Percentiles rank a stretch among this genome's conserved stretches.
Conservation (phyloP, 2,113 vertebrate genomes). For the Vidua chalybeata region DNA sequence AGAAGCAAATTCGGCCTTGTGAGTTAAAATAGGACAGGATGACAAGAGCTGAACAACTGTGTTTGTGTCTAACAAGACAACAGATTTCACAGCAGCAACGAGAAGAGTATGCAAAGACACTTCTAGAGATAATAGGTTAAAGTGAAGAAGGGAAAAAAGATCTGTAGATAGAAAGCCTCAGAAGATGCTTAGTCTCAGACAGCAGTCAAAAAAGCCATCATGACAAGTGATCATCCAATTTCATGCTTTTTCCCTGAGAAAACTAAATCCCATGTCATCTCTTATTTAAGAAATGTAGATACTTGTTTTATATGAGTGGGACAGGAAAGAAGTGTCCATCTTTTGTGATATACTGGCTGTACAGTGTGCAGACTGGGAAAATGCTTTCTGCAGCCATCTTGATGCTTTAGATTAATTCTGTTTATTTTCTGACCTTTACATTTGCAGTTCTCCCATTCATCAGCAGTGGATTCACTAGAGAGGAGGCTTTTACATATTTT, state of each 20-base stretch:
- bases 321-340: background rate
- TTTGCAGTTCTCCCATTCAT: background rate
- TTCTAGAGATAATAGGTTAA: background rate
- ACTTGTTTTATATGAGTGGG: background rate
- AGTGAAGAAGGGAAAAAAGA: background rate
- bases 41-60: background rate
- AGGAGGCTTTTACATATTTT: background rate
- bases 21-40: background rate
- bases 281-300: background rate
- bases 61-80: background rate
- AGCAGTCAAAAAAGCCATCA: background rate
- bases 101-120: background rate
- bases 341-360: background rate
- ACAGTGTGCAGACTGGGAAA: background rate
- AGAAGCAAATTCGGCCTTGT: background rate
- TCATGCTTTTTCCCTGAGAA: background rate
- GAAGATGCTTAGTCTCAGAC: background rate
- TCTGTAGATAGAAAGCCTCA: background rate
- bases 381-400: background rate
- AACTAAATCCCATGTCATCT: background rate
- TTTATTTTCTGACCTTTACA: conserved; percentile 34
- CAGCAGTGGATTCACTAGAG: background rate
- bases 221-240: background rate
- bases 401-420: background rate
- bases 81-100: background rate